Evolutionary conservation across 1,140 invertebrate genomes (phyloP), one percentile per base, ranked within the genome.

Genomic region (Branchinecta lindahli): DNA sequence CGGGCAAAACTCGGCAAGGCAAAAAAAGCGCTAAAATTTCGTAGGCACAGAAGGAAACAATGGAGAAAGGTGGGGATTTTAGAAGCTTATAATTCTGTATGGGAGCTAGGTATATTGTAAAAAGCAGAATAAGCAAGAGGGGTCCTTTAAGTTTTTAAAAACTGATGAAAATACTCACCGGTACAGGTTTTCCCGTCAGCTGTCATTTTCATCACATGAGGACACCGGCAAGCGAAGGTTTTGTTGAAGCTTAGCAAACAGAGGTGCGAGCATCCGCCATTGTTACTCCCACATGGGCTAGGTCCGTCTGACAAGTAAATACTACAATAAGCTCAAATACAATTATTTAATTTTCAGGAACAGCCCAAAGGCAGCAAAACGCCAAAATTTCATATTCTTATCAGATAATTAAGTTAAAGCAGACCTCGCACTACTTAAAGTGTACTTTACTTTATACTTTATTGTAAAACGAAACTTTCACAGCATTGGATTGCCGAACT

Each of bases 201-300:
- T 0, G 77, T 73, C n/a, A 90, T 76, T 66, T 83, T 83, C 85
- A 88, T 90, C 0, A 90, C 82, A 79, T 91, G 88, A 0, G 90
- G 89, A 79, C 90, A 92, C 71, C 85, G 83, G 78, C 89, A 92
- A 69, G 82, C 82, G 65, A 79, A 83, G 0, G 82, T 85, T 1
- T 80, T 76, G 74, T 86, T 84, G 10, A 83, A 80, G 73, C 83
- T 85, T 44, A 86, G 74, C 61, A 87, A 76, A 76, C 86, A 87
- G 1, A 87, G 76, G 76, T 86, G 84, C 18, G 84, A 85, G 75
- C 86, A 87, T 47, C 80, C 80, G 8, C 84, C 84, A 77, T 86
- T 86, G 68, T 84, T 81, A 5, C 73, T 73, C 44, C 73, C 77
- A 78, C 85, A 87, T 0, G 84, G 83, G 76, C 84, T 85, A 5